phyloP scores from a whole-genome alignment of 2,888 invertebrate species.

The Nesidiocoris tenuis region DNA sequence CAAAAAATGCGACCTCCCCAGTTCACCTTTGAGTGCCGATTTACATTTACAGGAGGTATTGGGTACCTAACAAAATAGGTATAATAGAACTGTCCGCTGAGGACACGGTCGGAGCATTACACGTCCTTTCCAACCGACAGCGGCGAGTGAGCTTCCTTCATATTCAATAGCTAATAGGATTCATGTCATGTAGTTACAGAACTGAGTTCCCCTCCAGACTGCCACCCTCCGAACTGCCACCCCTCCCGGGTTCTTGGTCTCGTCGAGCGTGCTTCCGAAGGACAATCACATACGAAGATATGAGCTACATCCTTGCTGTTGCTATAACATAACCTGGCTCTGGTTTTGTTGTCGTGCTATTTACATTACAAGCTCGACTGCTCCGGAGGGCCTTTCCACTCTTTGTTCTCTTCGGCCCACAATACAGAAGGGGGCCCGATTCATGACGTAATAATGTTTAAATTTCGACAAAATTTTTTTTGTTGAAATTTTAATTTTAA shows the following conservation, averaged over 20 bases:
- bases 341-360: slow-evolving; percentile 5
- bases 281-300: slow-evolving; percentile 34
- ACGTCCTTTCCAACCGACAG: background rate
- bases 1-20: no score
- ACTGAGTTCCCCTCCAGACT: background rate
- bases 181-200: slow-evolving; percentile 4
- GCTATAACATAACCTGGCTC: background rate
- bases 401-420: background rate
- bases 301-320: slow-evolving; percentile 27
- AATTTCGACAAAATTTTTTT: no score
- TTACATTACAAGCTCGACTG: slow-evolving; percentile 37
- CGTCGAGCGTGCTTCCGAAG: slow-evolving; percentile 6
- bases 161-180: slow-evolving; percentile 16
- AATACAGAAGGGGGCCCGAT: no score
- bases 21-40: no score
- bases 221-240: no score
- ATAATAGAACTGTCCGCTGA: slow-evolving; percentile 8
- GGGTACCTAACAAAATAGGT: no score
- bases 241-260: background rate
- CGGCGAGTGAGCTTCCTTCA: slow-evolving; percentile 9
- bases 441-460: no score
- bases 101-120: slow-evolving; percentile 11
- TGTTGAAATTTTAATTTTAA: no score
- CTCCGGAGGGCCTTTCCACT: background rate
- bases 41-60: no score